Base-by-base conservation (phyloP, 2,113 vertebrate species). In the Sylvilagus bachmani region DNA sequence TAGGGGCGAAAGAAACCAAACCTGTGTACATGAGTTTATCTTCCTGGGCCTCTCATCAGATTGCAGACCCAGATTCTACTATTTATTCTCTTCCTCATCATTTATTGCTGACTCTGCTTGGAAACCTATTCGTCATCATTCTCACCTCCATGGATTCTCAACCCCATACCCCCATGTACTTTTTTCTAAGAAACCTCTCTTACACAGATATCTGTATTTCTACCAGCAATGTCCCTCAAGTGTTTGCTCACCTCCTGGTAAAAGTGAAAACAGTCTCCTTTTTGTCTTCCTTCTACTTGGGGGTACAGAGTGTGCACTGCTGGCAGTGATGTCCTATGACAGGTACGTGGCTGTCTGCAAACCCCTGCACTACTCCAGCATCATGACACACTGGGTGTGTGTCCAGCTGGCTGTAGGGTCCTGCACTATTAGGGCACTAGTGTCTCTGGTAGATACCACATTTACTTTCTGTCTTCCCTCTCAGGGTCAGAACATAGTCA, bases 241-340 rank as follows among this genome's bases (percentile, higher is more conserved):
- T 96, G 0, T 84, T 98, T 92, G 61, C 74, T 31, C 95, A 94
- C 49, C 85, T 98, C 81, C 49, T 98, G 58, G 66, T 83, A 25
- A 95, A 95, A 7, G 96, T 10, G 58, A 97, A 98, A 86, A 95
- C 27, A 14, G 93, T 98, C 92, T 97, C 98, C 14, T 95, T 97
- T 36, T 16, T 75, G 79, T 98, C 64, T 97, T 78, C 13, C 22
- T 98, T 14, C 82, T 97, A 36, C 75, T 96, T 29, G 29, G 81
- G 3, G 33, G 89, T 36, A 94, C 92, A 0, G 97, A 97, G 67
- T 66, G 75, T 13, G 93, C 97, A 0, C 95, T 98, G 13, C 58
- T 97, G 62, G 98, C 88, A 0, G 95, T 95, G 73, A 98, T 97
- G 97, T 97, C 97, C 78, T 98, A 97, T 10, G 97, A 97, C 86